phyloP scores from a whole-genome alignment of 92 coral and sea anemone species.

The Paramuricea clavata region DNA sequence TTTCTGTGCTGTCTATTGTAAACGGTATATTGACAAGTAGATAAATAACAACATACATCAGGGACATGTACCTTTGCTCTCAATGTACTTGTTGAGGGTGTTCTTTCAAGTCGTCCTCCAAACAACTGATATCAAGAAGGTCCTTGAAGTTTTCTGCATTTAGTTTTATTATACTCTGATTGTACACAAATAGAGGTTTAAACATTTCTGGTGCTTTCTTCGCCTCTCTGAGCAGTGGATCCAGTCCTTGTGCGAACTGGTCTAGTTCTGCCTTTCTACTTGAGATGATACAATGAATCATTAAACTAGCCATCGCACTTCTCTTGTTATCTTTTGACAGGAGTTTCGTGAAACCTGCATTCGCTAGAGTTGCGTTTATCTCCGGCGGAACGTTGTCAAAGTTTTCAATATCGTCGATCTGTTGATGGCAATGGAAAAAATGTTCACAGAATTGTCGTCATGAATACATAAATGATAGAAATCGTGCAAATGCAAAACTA shows the following conservation, averaged over 20 bases:
- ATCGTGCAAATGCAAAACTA: too few species aligned
- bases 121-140: neutral
- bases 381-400: constrained; percentile 16
- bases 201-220: neutral
- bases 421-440: too few species aligned
- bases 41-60: neutral
- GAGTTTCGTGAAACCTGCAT: constrained; percentile 38
- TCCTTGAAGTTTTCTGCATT: constrained; percentile 2
- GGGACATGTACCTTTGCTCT: constrained; percentile 17
- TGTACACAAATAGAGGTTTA: constrained; percentile 23
- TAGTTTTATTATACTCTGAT: neutral
- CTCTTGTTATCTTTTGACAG: constrained; percentile 23
- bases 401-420: neutral
- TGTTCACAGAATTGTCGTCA: too few species aligned
- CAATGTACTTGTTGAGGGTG: constrained; percentile 16
- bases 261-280: constrained; percentile 48
- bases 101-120: too few species aligned
- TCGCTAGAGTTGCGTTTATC: neutral
- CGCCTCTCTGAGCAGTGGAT: constrained; percentile 25
- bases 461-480: too few species aligned
- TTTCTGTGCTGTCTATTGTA: too few species aligned
- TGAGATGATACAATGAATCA: constrained; percentile 16
- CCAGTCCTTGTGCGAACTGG: constrained; percentile 40
- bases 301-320: constrained; percentile 14
- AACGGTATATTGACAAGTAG: too few species aligned